Conservation (phyloP, 2,888 invertebrate species). For the Chelonus formosanus region DNA sequence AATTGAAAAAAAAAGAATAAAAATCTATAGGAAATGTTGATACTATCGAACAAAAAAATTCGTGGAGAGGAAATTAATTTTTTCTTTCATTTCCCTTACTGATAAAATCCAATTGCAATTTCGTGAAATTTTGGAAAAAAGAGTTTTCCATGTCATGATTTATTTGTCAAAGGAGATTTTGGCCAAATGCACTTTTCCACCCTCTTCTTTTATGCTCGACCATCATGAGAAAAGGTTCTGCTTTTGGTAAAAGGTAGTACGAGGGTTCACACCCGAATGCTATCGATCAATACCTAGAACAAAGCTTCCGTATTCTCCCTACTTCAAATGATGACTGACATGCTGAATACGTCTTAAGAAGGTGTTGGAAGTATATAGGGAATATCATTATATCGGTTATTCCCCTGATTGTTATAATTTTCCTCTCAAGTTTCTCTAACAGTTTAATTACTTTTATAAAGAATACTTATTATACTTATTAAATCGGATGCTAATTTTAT, state of each 20-base stretch:
- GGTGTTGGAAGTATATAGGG: not conserved
- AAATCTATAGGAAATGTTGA: no score
- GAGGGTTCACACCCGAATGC: conserved; percentile 17
- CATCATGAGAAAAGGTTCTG: conserved; percentile 4
- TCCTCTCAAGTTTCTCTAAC: no score
- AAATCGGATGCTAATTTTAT: no score
- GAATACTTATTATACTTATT: no score
- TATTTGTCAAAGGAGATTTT: conserved; percentile 19
- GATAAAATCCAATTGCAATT: not conserved
- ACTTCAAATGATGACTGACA: conserved; percentile 6
- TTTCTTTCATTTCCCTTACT: no score
- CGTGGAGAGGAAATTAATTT: no score
- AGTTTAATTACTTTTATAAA: no score
- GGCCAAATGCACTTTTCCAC: conserved; percentile 19
- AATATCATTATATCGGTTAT: not conserved
- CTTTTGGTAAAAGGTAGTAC: conserved; percentile 9
- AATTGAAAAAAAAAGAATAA: no score
- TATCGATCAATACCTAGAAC: conserved; percentile 21
- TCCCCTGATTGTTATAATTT: no score
- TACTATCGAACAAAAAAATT: no score
- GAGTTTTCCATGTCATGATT: conserved; percentile 13
- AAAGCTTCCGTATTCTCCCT: conserved; percentile 17
- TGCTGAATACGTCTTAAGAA: conserved; percentile 3
- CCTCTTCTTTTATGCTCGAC: conserved; percentile 8
- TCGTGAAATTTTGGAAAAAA: not conserved